A percentile compares a stretch with the other conserved stretches of the same genome.
Conservation (phyloP, 2,113 vertebrate species). For the Synodontis membranacea region DNA sequence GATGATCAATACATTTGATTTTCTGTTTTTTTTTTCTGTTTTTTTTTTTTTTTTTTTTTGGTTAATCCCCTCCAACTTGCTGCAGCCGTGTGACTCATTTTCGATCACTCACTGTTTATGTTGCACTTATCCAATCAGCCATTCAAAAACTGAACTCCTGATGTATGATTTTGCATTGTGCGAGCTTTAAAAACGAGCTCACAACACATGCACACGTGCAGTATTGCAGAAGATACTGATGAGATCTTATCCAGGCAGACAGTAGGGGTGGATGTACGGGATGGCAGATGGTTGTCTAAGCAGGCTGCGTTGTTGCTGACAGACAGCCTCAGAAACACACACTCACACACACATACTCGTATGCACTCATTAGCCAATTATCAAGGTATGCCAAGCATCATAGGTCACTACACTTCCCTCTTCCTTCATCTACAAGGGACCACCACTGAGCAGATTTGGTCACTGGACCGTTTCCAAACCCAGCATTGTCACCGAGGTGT, state of each 20-base stretch:
- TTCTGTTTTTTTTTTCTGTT: neutral
- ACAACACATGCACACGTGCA: conserved; percentile 23
- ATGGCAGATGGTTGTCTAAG: conserved; percentile 64
- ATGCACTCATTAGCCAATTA: neutral
- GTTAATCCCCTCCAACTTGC: neutral
- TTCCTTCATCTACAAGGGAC: neutral
- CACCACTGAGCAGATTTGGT: neutral
- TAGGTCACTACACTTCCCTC: neutral
- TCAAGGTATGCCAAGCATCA: neutral
- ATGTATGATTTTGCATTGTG: neutral
- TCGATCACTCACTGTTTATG: conserved; percentile 30
- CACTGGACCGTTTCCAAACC: neutral
- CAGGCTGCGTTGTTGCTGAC: conserved; percentile 52
- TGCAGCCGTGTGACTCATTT: conserved; percentile 26
- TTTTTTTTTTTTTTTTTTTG: conserved; percentile 29
- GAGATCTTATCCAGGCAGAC: conserved; percentile 22
- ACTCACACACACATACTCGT: conserved; percentile 23
- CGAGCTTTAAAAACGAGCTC: neutral
- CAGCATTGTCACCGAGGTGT: neutral
- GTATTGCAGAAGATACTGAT: neutral
- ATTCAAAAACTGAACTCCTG: neutral
- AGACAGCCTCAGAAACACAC: conserved; percentile 55
- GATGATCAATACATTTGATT: conserved; percentile 44
- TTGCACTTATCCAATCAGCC: conserved; percentile 45
- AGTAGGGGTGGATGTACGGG: conserved; percentile 62